A percentile compares a stretch with the other conserved stretches of the same genome.
Conservation (phyloP, 1,140 invertebrate species). For the Papilio polytes region DNA sequence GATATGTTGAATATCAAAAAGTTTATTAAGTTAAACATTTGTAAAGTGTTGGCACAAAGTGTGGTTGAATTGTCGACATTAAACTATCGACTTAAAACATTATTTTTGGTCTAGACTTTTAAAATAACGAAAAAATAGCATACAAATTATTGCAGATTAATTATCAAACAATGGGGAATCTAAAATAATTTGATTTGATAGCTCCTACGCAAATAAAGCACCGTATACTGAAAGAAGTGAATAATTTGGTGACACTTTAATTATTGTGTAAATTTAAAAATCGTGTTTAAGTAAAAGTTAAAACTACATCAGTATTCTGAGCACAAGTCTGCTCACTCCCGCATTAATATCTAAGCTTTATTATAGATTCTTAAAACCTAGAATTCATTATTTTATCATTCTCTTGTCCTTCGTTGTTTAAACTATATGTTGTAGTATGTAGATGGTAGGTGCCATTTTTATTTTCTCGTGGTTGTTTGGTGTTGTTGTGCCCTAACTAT, state of each 20-base stretch:
- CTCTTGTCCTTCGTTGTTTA: not conserved
- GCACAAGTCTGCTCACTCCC: not conserved
- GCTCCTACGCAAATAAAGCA: not conserved
- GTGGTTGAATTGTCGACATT: slow-evolving; percentile 42
- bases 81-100: not conserved
- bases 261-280: slow-evolving; percentile 8
- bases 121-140: not conserved
- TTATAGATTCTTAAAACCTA: not conserved
- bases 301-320: slow-evolving; percentile 10
- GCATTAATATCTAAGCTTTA: slow-evolving; percentile 9
- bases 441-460: not conserved
- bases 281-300: not conserved
- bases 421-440: not conserved
- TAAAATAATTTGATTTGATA: not conserved
- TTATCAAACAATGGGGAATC: not conserved
- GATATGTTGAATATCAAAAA: slow-evolving; percentile 66
- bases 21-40: slow-evolving; percentile 74
- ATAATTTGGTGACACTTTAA: not conserved
- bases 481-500: slow-evolving; percentile 68
- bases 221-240: not conserved
- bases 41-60: slow-evolving; percentile 75
- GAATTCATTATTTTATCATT: not conserved
- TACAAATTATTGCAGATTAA: not conserved
- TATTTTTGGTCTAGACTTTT: not conserved
- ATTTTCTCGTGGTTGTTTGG: slow-evolving; percentile 36